A percentile compares a stretch with the other conserved stretches of the same genome.
Conservation (phyloP, 1,140 invertebrate species). For the Caenorhabditis inopinata region DNA sequence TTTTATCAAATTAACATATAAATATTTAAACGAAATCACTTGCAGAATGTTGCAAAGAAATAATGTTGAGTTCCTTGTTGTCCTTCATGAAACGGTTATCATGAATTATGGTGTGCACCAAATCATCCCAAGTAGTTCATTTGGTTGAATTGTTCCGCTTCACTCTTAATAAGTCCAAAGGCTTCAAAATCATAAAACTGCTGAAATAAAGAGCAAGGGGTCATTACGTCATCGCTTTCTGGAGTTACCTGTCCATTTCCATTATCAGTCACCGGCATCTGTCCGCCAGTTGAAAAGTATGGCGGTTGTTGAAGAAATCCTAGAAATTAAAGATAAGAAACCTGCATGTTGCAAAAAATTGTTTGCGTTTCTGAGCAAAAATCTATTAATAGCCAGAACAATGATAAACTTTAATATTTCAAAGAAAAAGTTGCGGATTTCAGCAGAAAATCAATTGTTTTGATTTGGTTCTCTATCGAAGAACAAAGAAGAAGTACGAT, state of each 20-base stretch:
- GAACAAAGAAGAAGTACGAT: too few relatives aligned
- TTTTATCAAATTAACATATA: neutral
- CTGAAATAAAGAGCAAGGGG: neutral
- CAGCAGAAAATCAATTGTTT: too few relatives aligned
- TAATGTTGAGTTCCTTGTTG: too few relatives aligned
- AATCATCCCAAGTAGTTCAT: neutral
- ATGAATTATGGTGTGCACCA: too few relatives aligned
- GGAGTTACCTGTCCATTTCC: slow-evolving; percentile 13
- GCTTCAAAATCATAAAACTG: neutral
- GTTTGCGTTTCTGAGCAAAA: neutral
- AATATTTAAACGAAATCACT: too few relatives aligned
- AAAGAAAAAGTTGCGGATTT: too few relatives aligned
- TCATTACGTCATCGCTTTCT: slow-evolving; percentile 16
- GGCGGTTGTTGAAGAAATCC: neutral
- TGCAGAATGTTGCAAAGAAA: too few relatives aligned
- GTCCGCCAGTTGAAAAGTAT: neutral
- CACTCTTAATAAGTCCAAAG: neutral
- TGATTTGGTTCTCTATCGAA: too few relatives aligned
- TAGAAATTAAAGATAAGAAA: neutral
- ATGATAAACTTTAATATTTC: too few relatives aligned
- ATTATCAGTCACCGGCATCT: neutral
- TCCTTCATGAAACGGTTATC: too few relatives aligned
- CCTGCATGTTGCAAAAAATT: neutral
- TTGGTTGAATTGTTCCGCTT: neutral
- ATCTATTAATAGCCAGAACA: too few relatives aligned